A percentile compares a stretch with the other conserved stretches of the same genome.
Conservation (phyloP, 2,797 vertebrate species). For the Phoxinus dragarum region DNA sequence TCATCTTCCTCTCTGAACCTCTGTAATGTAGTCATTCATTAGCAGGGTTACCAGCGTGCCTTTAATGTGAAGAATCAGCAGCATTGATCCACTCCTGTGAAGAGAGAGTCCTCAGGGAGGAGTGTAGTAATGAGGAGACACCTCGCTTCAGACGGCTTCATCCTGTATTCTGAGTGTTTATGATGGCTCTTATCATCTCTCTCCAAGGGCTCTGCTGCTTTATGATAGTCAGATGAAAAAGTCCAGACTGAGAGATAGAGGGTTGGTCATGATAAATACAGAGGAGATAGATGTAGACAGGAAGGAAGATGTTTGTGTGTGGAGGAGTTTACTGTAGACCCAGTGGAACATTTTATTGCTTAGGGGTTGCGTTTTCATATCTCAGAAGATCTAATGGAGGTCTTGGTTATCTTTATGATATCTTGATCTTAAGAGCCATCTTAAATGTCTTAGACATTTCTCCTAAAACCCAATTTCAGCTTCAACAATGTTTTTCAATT, state of each 20-base stretch:
- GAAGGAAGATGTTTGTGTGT: background rate
- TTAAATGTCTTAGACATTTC: background rate
- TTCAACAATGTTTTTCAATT: no score
- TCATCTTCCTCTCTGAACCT: background rate
- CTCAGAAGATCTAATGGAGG: background rate
- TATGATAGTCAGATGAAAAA: slow-evolving; percentile 22
- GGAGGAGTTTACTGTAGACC: background rate
- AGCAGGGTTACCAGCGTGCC: slow-evolving; percentile 5
- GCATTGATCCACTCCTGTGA: slow-evolving; percentile 28
- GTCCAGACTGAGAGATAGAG: background rate
- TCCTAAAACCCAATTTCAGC: background rate
- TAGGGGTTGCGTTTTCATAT: background rate
- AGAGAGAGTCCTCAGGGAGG: slow-evolving; percentile 36
- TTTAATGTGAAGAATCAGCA: slow-evolving; percentile 30
- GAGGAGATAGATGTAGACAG: slow-evolving; percentile 38
- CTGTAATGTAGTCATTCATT: slow-evolving; percentile 41
- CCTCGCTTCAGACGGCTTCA: slow-evolving; percentile 27
- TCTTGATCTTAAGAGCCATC: background rate
- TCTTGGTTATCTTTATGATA: slow-evolving; percentile 1
- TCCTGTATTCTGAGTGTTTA: slow-evolving; percentile 18
- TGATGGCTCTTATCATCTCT: slow-evolving; percentile 40
- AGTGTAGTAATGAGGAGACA: slow-evolving; percentile 7
- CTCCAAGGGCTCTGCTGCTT: slow-evolving; percentile 25
- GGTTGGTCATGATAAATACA: background rate
- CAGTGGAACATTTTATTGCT: background rate